Evolutionary conservation across 1,140 invertebrate species (phyloP).

Genomic region (Subanguina moxae): DNA sequence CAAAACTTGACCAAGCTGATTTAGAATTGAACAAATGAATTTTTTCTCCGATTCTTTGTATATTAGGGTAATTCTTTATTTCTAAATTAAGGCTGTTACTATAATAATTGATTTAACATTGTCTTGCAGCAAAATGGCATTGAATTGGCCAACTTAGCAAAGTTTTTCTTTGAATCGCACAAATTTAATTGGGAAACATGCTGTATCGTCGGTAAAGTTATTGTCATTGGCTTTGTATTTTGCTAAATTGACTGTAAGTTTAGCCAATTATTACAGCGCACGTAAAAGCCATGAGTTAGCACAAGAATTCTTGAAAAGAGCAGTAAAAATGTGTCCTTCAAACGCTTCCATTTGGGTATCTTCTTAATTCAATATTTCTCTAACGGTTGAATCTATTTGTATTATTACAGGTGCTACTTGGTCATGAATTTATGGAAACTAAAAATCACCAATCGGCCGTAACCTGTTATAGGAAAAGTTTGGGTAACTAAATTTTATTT

Average conservation of each 20-base stretch:
- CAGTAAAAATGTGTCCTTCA: constrained; percentile 85
- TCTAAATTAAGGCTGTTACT: constrained; percentile 1
- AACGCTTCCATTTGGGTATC: constrained; percentile 83
- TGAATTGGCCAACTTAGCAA: constrained; percentile 85
- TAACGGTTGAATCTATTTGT: too few species aligned
- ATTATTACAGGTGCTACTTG: constrained; percentile 71
- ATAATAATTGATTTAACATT: constrained; percentile 16
- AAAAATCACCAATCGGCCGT: constrained; percentile 96
- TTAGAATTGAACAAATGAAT: constrained; percentile 44
- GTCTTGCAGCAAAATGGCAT: constrained; percentile 72
- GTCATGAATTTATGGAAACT: constrained; percentile 97
- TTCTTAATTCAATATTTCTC: too few species aligned
- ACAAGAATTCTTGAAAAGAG: constrained; percentile 89
- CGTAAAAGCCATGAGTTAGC: constrained; percentile 92
- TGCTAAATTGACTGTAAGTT: neutral
- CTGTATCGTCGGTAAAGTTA: constrained; percentile 82
- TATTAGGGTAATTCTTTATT: constrained; percentile 31
- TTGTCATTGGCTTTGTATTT: neutral
- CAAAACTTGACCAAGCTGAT: neutral
- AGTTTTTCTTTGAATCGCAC: constrained; percentile 85
- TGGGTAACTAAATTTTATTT: constrained; percentile 67
- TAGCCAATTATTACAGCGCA: constrained; percentile 95
- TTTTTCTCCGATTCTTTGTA: constrained; percentile 52
- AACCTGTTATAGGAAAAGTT: constrained; percentile 90
- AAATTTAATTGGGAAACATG: constrained; percentile 96